A percentile compares a stretch with the other conserved stretches of the same genome.
These are phyloP conservation scores for Chironomus tepperi DNA, from an alignment of 1,140 invertebrate genomes.

Conservation along the genomic window DNA sequence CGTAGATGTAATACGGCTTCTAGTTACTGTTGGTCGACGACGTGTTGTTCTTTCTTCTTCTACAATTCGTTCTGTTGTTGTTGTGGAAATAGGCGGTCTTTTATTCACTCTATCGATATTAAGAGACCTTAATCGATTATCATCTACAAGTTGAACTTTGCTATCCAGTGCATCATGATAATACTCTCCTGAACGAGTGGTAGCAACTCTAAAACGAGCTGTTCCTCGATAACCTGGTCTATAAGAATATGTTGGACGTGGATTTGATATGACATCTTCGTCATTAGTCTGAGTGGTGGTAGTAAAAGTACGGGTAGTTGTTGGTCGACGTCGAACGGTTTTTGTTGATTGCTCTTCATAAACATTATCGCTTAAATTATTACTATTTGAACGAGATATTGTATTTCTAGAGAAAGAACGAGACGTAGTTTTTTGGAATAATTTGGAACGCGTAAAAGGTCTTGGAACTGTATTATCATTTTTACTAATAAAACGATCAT, in stretches of 20 bases:
- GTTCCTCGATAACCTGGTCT: background rate
- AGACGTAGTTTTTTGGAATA: background rate
- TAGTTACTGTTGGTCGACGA: background rate
- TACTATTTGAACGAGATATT: background rate
- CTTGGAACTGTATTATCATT: background rate
- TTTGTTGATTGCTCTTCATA: background rate
- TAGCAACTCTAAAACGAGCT: background rate
- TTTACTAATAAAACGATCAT: background rate
- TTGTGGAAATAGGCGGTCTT: slow-evolving; percentile 26
- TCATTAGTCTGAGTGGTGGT: background rate
- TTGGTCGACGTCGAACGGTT: background rate
- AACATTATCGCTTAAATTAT: background rate
- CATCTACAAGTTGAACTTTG: background rate
- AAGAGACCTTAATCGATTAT: background rate
- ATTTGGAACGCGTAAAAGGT: background rate
- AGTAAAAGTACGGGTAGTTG: background rate
- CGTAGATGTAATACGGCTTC: background rate
- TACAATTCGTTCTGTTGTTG: slow-evolving; percentile 25
- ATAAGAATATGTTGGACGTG: background rate
- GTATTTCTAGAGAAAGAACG: background rate
- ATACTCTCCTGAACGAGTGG: background rate
- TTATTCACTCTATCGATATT: background rate
- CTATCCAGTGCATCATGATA: background rate
- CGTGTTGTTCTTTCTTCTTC: background rate
- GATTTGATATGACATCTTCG: background rate